These are phyloP conservation scores for Perodicticus potto DNA, from an alignment of 2,797 vertebrate species.

Conservation along the genomic window DNA sequence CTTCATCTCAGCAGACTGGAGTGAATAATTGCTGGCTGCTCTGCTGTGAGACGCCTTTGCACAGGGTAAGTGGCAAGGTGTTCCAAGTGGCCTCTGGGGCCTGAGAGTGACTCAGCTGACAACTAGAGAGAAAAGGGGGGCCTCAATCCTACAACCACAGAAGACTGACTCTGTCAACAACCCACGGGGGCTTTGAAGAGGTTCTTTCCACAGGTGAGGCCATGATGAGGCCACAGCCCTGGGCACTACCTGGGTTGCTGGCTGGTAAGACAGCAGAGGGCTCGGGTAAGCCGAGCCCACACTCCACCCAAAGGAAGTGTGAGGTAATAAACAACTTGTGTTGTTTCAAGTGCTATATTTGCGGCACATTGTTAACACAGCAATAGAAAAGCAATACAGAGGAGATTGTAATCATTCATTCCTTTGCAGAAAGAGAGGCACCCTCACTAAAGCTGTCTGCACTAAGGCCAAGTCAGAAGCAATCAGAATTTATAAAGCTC, in stretches of 20 bases:
- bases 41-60: not conserved
- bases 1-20: not conserved
- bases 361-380: not conserved
- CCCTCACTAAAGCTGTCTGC: not conserved
- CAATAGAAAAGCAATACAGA: not conserved
- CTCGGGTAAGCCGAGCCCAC: not conserved
- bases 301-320: not conserved
- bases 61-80: not conserved
- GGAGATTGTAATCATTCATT: not conserved
- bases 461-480: not conserved
- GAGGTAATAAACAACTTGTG: not conserved
- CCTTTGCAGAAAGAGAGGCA: not conserved
- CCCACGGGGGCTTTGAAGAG: not conserved
- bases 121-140: not conserved
- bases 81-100: not conserved
- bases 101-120: not conserved
- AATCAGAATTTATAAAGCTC: not conserved
- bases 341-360: not conserved
- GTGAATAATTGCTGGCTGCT: not conserved
- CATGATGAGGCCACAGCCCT: not conserved
- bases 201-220: not conserved
- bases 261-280: not conserved
- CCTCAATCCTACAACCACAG: not conserved
- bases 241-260: not conserved
- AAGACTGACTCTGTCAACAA: not conserved